These are phyloP conservation scores for Microcebus tavaratra DNA, from an alignment of 2,113 vertebrate genomes.

Conservation along the genomic window DNA sequence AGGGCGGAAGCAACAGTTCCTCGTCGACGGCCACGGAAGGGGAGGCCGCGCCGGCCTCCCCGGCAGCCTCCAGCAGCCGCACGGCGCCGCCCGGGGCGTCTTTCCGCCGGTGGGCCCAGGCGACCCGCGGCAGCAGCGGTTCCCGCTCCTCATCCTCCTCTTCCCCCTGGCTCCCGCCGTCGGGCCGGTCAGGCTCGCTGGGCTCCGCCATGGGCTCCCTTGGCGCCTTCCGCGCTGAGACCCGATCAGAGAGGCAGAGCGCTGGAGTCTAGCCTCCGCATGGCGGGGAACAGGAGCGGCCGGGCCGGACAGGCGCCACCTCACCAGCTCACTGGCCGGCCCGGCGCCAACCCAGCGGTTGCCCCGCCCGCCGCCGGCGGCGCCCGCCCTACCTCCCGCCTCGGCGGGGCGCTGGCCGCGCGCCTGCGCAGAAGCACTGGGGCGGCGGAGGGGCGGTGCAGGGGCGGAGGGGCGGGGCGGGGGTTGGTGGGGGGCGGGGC, in stretches of 20 bases:
- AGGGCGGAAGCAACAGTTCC: background rate
- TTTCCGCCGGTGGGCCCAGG: background rate
- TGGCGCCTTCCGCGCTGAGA: background rate
- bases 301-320: background rate
- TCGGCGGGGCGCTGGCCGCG: accelerated
- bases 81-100: slow-evolving; percentile 81
- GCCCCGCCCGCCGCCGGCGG: background rate
- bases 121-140: slow-evolving; percentile 60
- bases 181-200: background rate
- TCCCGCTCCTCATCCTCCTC: slow-evolving; percentile 74
- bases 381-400: background rate
- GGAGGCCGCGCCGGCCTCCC: background rate
- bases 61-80: slow-evolving; percentile 49
- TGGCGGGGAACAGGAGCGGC: background rate
- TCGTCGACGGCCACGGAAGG: background rate
- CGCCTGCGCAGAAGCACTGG: background rate
- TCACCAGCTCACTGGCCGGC: background rate
- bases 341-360: background rate
- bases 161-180: background rate
- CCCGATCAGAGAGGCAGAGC: background rate
- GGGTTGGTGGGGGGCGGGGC: background rate
- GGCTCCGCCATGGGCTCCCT: slow-evolving; percentile 54
- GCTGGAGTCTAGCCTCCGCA: background rate
- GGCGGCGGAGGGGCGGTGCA: background rate
- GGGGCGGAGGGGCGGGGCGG: background rate